These are phyloP conservation scores for Crotalus horridus DNA, from an alignment of 2,113 vertebrate species.

Conservation along the genomic window DNA sequence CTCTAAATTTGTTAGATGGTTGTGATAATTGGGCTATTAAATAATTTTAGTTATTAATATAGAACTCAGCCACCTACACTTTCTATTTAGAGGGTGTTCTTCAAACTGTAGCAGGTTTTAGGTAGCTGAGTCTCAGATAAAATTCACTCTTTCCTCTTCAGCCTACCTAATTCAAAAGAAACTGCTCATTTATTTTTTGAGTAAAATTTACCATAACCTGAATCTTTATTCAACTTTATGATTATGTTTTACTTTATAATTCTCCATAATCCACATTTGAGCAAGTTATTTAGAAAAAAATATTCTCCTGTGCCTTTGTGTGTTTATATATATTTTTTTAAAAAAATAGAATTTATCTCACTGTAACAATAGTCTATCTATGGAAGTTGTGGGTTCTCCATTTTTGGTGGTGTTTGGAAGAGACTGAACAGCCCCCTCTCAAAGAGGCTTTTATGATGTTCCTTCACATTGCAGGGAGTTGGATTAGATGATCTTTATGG, in stretches of 20 bases:
- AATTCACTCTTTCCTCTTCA: background rate
- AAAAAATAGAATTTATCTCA: background rate
- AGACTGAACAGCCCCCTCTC: background rate
- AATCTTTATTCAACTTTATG: too few relatives aligned
- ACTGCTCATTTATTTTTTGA: background rate
- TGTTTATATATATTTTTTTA: background rate
- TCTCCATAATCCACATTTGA: slow-evolving; percentile 4
- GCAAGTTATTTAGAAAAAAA: background rate
- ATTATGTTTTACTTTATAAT: background rate
- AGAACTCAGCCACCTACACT: slow-evolving; percentile 17
- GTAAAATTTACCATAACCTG: background rate
- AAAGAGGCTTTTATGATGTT: background rate
- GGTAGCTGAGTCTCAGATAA: background rate
- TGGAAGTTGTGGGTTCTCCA: background rate
- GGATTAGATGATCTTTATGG: background rate
- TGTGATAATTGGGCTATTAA: slow-evolving; percentile 14
- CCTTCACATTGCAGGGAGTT: background rate
- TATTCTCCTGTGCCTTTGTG: background rate
- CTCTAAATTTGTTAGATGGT: background rate
- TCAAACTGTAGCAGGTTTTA: background rate
- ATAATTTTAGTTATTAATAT: slow-evolving; percentile 12
- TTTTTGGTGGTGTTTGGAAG: background rate
- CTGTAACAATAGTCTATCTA: background rate
- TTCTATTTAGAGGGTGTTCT: slow-evolving; percentile 9
- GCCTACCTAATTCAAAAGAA: background rate